Percentiles rank a stretch among this genome's conserved stretches.
Conservation (phyloP, 2,113 vertebrate species). For the Pelecanoides urinatrix region DNA sequence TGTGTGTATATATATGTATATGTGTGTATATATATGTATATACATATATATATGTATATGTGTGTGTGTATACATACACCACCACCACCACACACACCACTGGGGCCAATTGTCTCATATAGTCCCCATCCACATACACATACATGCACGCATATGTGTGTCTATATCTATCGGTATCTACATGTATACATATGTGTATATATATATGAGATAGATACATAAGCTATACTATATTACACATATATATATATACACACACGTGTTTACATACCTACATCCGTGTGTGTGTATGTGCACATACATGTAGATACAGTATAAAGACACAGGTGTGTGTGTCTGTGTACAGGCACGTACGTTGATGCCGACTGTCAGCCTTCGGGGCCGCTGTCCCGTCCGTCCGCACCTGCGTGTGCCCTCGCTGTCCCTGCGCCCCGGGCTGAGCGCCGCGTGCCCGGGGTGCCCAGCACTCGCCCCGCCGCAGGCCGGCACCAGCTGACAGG, state of each 20-base stretch:
- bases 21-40: no score
- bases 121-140: no score
- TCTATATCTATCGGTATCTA: neutral
- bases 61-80: no score
- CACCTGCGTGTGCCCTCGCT: no score
- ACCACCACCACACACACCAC: neutral
- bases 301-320: neutral
- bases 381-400: no score
- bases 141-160: neutral
- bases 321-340: neutral
- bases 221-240: neutral
- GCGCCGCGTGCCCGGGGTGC: neutral
- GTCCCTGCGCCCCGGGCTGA: neutral
- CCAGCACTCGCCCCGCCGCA: no score
- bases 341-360: neutral
- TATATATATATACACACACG: neutral
- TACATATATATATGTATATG: rapidly evolving
- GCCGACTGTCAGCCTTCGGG: neutral
- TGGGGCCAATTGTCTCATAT: neutral
- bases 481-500: no score
- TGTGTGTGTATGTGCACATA: no score
- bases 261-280: neutral
- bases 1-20: rapidly evolving
- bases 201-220: neutral
- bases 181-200: no score